phyloP scores from a whole-genome alignment of 2,113 vertebrate species.

The Syngnathus scovelli region DNA sequence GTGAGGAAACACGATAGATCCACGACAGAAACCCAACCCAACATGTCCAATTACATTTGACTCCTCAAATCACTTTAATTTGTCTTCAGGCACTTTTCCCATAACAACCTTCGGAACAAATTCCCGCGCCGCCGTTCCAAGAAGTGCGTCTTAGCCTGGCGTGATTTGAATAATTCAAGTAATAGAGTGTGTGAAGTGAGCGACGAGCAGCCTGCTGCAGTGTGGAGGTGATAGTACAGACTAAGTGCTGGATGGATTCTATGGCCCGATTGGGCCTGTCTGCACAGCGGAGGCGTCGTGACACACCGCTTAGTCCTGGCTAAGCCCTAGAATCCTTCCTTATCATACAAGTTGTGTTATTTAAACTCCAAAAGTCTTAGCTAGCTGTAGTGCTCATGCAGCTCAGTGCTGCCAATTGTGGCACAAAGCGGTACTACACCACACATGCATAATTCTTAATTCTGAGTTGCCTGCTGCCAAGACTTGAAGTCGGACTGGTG shows the following conservation, averaged over 20 bases:
- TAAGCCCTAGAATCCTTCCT: neutral
- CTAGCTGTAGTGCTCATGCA: no score
- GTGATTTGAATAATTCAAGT: slow-evolving; percentile 7
- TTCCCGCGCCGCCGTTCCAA: neutral
- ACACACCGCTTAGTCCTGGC: neutral
- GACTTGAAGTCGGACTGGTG: neutral
- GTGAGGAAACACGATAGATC: neutral
- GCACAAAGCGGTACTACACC: neutral
- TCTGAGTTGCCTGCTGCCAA: neutral
- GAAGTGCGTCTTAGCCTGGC: neutral
- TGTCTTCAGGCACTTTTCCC: neutral
- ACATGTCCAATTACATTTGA: slow-evolving; percentile 1
- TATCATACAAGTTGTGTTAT: neutral
- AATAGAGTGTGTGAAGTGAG: neutral
- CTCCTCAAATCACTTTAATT: neutral
- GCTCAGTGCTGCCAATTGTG: neutral
- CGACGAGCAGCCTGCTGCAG: neutral
- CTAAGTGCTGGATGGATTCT: neutral
- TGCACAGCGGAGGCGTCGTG: neutral
- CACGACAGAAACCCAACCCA: neutral
- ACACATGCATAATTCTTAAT: neutral
- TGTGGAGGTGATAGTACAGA: neutral
- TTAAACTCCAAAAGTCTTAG: neutral
- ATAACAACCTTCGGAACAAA: neutral
- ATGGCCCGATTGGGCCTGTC: neutral